Evolutionary conservation across 2,888 invertebrate genomes (phyloP).

Genomic region (Euspilapteryx auroguttella): DNA sequence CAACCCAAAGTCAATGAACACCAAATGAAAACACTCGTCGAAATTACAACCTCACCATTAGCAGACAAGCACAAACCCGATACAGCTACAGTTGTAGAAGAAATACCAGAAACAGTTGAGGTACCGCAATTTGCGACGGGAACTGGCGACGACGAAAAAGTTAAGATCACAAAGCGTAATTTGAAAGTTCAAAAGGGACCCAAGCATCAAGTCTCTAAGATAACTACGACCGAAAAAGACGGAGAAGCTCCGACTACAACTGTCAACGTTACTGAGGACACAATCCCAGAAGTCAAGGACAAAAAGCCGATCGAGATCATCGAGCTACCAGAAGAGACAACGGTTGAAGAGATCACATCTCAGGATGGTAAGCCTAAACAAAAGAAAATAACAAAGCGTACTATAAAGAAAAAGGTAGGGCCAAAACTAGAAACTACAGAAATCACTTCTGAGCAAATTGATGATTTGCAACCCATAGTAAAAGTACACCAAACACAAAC

Average conservation of each 20-base stretch:
- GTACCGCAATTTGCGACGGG: slow-evolving; percentile 6
- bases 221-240: slow-evolving; percentile 31
- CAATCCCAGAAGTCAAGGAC: slow-evolving; percentile 3
- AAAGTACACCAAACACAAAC: slow-evolving; percentile 23
- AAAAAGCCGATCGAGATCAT: slow-evolving; percentile 14
- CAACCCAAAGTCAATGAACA: slow-evolving; percentile 12
- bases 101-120: slow-evolving; percentile 7
- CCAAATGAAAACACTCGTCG: slow-evolving; percentile 12
- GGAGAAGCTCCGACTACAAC: slow-evolving; percentile 20
- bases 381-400: slow-evolving; percentile 25
- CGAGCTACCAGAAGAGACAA: slow-evolving; percentile 15
- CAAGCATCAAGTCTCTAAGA: slow-evolving; percentile 24
- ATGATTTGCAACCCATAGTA: slow-evolving; percentile 30
- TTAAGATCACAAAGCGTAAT: slow-evolving; percentile 6
- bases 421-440: slow-evolving; percentile 15
- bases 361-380: slow-evolving; percentile 21
- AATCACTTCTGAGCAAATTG: slow-evolving; percentile 29
- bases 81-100: slow-evolving; percentile 8
- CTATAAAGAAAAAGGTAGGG: slow-evolving; percentile 23
- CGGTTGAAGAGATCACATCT: slow-evolving; percentile 1
- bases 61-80: slow-evolving; percentile 4
- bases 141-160: slow-evolving; percentile 4
- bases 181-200: slow-evolving; percentile 23
- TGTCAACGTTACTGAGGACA: slow-evolving; percentile 9
- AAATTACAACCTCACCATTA: slow-evolving; percentile 10